Evolutionary conservation across 1,140 invertebrate species (phyloP), one percentile per base, ranked within the genome.

Genomic region (Lanistes nyassanus): DNA sequence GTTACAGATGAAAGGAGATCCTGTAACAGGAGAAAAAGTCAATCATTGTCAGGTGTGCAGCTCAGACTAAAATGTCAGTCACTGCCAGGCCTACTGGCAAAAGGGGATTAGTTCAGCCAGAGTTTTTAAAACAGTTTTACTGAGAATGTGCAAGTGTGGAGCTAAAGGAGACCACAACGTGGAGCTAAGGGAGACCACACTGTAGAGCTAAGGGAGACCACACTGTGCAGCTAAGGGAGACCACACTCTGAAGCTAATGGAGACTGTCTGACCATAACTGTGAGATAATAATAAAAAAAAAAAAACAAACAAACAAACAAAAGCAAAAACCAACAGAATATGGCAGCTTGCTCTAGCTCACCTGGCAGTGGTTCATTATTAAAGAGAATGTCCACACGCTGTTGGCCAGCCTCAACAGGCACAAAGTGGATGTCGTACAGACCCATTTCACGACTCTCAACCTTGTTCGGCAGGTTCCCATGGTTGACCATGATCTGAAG

Each of bases 401-500:
- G 86, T 36, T 55, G 66, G 0, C 87, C 85, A 6, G 78, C 53
- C 53, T 84, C 81, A 7, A 79, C 76, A 3, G 88, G 86, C 66
- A 88, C 69, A 76, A 89, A 89, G 26, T 79, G 79, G 65, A 89
- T 86, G n/a, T 66, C 70, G 78, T 87, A 90, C 79, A 96, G 93
- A 85, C 98, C 97, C 34, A 96, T 94, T 79, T 95, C 95, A 83
- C 98, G 94, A n/a, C 96, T 96, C 88, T 97, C 96, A 34, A 99
- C 98, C 92, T 98, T 97, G 53, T 98, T 99, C 34, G 97, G 97
- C 79, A 98, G 96, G 85, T 96, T 84, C 6, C 85, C 93, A 42
- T 96, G 96, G 80, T 96, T 97, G 78, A 99, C 98, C 72, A 97
- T 98, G 58, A 99, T 99, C 91, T 99, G 98, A 55, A 99, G 90